Percentiles rank a stretch among this genome's conserved stretches.
Evolutionary conservation across 2,113 vertebrate genomes (phyloP).

Genomic region (Noctilio leporinus): DNA sequence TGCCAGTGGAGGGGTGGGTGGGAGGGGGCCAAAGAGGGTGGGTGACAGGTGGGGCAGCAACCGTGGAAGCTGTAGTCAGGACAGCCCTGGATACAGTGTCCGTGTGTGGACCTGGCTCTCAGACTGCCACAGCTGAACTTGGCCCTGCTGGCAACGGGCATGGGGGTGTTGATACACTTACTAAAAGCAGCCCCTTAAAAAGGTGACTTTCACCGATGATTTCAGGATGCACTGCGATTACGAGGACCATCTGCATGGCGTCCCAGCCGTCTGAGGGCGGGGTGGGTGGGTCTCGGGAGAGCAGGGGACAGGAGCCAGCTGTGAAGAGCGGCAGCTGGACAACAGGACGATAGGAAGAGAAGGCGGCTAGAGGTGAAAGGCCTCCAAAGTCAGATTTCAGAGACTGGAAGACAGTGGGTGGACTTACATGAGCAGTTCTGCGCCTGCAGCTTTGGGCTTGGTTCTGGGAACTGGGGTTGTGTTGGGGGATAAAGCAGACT

Average conservation of each 20-base stretch:
- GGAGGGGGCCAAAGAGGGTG: background rate
- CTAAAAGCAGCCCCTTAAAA: background rate
- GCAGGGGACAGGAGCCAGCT: background rate
- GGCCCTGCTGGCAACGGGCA: background rate
- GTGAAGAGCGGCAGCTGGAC: background rate
- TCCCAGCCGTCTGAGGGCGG: fast-evolving
- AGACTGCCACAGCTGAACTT: background rate
- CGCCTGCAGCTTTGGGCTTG: background rate
- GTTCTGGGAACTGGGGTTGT: background rate
- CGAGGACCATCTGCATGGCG: no score
- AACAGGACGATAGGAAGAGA: background rate
- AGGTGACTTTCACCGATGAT: background rate
- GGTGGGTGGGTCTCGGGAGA: background rate
- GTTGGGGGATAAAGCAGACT: background rate
- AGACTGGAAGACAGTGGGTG: background rate
- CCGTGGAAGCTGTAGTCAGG: background rate
- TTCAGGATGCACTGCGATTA: background rate
- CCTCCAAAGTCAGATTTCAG: background rate
- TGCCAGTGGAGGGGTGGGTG: background rate
- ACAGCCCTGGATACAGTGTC: fast-evolving
- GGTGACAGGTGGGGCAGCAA: no score
- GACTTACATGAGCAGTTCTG: background rate
- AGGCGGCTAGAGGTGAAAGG: fast-evolving
- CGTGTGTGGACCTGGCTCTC: fast-evolving
- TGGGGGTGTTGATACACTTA: background rate